Percentiles rank a stretch among this genome's conserved stretches.
phyloP scores from a whole-genome alignment of 2,113 vertebrate genomes.

The Thalassoma bifasciatum region DNA sequence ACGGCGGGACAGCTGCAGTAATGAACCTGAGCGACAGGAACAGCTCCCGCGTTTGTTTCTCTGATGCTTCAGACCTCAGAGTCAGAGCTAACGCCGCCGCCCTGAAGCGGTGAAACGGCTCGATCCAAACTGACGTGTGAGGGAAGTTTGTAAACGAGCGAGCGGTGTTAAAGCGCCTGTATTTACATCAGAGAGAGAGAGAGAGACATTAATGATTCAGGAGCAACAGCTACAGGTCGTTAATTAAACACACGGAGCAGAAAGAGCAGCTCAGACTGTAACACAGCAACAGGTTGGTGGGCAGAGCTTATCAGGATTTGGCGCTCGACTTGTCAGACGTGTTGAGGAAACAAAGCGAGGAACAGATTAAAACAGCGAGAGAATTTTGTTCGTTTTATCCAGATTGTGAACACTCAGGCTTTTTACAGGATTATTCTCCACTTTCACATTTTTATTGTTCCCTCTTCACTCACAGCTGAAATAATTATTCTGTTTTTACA shows the following conservation, averaged over 20 bases:
- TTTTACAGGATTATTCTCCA: too few relatives aligned
- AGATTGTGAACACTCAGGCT: too few relatives aligned
- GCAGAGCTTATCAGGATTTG: neutral
- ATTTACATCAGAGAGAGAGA: neutral
- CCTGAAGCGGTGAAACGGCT: neutral
- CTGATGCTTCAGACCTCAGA: neutral
- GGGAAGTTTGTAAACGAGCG: neutral
- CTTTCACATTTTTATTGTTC: too few relatives aligned
- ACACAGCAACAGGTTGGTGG: constrained; percentile 1
- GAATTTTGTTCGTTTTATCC: too few relatives aligned
- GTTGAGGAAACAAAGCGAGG: neutral
- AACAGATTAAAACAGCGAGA: too few relatives aligned
- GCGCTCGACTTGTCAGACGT: neutral
- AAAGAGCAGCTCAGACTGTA: neutral
- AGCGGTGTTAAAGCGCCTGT: neutral
- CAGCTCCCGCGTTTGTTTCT: too few relatives aligned
- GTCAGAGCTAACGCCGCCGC: neutral
- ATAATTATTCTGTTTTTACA: too few relatives aligned
- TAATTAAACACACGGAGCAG: constrained; percentile 3
- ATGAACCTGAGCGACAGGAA: too few relatives aligned
- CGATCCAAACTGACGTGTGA: neutral
- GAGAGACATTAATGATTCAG: neutral
- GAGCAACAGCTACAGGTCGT: neutral
- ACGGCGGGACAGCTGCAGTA: neutral
- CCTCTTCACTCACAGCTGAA: too few relatives aligned